Base-by-base conservation (phyloP, 2,797 vertebrate species). In the Sebastes jordani region DNA sequence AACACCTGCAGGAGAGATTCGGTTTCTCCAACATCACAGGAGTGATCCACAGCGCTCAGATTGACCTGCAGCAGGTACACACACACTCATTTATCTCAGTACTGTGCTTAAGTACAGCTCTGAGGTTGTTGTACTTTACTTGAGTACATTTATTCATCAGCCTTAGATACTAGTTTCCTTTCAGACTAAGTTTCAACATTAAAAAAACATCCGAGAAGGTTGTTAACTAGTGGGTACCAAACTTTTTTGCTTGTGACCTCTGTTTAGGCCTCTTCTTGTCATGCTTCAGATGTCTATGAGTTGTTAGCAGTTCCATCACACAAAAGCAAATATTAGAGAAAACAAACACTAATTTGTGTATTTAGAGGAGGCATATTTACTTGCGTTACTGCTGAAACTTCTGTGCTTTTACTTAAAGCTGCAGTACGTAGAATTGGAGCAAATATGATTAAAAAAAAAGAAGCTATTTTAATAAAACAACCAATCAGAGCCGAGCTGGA, bases 1-100 rank as follows among this genome's bases (percentile, higher is more conserved):
- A 96, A 66, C 93, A 96, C 63, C 96, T 98, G 77, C 94, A 95
- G 91, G 94, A 92, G 63, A 93, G 95, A 55, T 98, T 98, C 81
- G 93, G 92, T 14, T 97, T 97, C 91, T 93, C 94, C 7, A 93
- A 95, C 68, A 87, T 95, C 2, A 91, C 92, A 7, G 94, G 95
- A 75, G 91, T 98, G 88, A 91, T 97, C 83, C 96, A 99, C 92
- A 96, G 95, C 79, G 96, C 97, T 0, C 97, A 99, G 92, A 97
- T 97, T 52, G 94, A 97, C 93, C 96, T 99, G 95, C 97, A 99
- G 83, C 96, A 97, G 97, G 97, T 99, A 93, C 11, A 14, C 29
- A 20, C 76, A 56, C 58, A 8, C 64, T 23, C 61, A 54, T 22
- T n/a, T 54, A 10, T 22, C 0, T n/a, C n/a, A 10, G 4, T 54